phyloP scores from a whole-genome alignment of 2,113 vertebrate species.

The Bagarius yarrelli region DNA sequence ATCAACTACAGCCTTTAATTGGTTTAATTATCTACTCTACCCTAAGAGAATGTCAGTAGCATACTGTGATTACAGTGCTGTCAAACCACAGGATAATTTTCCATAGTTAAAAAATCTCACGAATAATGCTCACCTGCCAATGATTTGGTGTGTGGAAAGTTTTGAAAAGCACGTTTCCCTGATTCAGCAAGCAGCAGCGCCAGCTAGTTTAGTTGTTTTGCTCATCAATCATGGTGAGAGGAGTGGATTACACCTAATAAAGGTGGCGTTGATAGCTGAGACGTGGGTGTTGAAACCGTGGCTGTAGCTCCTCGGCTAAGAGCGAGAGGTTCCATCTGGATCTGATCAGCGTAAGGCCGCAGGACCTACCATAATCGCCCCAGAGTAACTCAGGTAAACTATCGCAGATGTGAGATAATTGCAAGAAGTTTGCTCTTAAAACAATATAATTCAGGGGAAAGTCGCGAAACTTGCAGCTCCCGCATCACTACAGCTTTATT shows the following conservation, averaged over 20 bases:
- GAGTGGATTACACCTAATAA: constrained; percentile 53
- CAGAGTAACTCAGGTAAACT: constrained; percentile 67
- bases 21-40: constrained; percentile 57
- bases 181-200: constrained; percentile 26
- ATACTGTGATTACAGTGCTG: constrained; percentile 18
- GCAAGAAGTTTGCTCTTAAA: constrained; percentile 54
- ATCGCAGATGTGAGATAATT: constrained; percentile 71
- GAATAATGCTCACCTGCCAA: neutral
- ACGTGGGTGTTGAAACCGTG: constrained; percentile 41
- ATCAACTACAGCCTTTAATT: constrained; percentile 57
- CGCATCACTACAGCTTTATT: constrained; percentile 25
- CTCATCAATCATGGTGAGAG: constrained; percentile 52
- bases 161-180: constrained; percentile 23
- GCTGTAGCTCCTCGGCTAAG: constrained; percentile 47
- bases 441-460: constrained; percentile 60
- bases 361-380: constrained; percentile 67
- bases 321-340: constrained; percentile 67
- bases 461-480: constrained; percentile 34
- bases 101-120: neutral
- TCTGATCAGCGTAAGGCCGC: constrained; percentile 57
- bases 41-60: constrained; percentile 27
- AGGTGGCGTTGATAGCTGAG: constrained; percentile 51
- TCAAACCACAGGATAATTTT: neutral
- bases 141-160: constrained; percentile 8
- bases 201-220: constrained; percentile 46